phyloP scores from a whole-genome alignment of 2,888 invertebrate species.

The Drosophila ezoana region DNA sequence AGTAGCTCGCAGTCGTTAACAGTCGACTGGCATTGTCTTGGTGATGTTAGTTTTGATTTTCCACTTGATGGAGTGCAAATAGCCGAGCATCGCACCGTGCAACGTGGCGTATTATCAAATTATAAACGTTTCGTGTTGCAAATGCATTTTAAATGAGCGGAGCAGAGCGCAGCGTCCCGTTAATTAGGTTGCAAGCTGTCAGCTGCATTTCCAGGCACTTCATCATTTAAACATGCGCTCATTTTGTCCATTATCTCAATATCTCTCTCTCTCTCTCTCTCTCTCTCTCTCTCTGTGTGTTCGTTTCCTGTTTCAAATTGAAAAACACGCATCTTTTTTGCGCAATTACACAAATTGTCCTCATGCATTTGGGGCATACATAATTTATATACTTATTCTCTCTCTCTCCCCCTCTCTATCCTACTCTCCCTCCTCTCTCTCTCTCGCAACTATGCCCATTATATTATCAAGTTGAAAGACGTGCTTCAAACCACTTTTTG shows the following conservation, averaged over 20 bases:
- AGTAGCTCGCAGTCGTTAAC: background rate
- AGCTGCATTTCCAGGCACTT: background rate
- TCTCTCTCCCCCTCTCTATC: too few species aligned
- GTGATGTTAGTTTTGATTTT: constrained; percentile 69
- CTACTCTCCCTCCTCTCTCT: too few species aligned
- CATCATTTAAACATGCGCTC: constrained; percentile 6
- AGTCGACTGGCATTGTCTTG: background rate
- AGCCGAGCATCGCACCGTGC: constrained; percentile 46
- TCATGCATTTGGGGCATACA: constrained; percentile 33
- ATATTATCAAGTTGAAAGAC: constrained; percentile 62
- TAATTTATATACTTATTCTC: constrained; percentile 37
- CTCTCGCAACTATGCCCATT: constrained; percentile 32
- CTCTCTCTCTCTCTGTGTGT: background rate
- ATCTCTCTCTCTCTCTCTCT: background rate
- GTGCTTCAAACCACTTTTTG: constrained; percentile 54
- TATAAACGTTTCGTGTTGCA: constrained; percentile 58
- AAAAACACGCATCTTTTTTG: constrained; percentile 5
- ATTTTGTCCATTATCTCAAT: constrained; percentile 7
- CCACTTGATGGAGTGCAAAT: constrained; percentile 79
- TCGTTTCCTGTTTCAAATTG: background rate
- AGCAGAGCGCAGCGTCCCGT: constrained; percentile 37
- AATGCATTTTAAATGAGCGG: constrained; percentile 67
- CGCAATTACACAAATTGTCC: constrained; percentile 57
- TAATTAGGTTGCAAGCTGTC: constrained; percentile 60
- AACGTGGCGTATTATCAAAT: constrained; percentile 71